phyloP scores from a whole-genome alignment of 1,140 invertebrate species.

The Calliphora vicina region DNA sequence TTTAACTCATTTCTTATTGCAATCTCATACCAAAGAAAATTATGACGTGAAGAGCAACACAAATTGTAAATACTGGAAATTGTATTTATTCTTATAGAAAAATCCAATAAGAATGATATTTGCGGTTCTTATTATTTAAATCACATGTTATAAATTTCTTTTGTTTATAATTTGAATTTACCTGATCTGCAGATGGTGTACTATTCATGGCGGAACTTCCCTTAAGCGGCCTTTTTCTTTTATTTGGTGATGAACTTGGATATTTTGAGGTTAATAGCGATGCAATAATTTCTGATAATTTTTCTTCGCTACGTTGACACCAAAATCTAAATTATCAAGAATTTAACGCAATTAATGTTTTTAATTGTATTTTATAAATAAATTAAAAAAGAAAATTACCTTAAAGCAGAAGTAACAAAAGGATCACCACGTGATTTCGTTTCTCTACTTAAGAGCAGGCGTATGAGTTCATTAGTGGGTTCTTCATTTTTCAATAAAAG shows the following conservation, averaged over 20 bases:
- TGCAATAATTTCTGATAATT: conserved; percentile 84
- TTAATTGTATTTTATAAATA: background rate
- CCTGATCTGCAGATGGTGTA: conserved; percentile 68
- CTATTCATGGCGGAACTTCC: conserved; percentile 69
- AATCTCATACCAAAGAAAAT: no score
- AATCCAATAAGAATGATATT: no score
- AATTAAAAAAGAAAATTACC: conserved; percentile 54
- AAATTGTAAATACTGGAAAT: no score
- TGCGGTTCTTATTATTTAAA: no score
- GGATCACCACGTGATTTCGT: conserved; percentile 76
- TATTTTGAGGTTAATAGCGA: conserved; percentile 79
- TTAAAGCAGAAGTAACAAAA: conserved; percentile 88
- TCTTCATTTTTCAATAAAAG: conserved; percentile 91
- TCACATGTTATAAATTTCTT: no score
- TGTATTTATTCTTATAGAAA: no score
- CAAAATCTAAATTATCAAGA: conserved; percentile 70
- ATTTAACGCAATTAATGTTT: background rate
- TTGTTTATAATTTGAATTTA: conserved; percentile 42
- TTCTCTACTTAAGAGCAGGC: conserved; percentile 82
- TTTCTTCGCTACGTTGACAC: conserved; percentile 91
- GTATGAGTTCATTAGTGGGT: conserved; percentile 84
- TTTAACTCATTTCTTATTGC: no score
- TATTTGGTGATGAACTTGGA: conserved; percentile 86
- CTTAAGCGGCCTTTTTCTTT: conserved; percentile 82
- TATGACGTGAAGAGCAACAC: no score